These are phyloP conservation scores for Dipodomys ordii DNA, from an alignment of 2,113 vertebrate genomes.

Conservation along the genomic window DNA sequence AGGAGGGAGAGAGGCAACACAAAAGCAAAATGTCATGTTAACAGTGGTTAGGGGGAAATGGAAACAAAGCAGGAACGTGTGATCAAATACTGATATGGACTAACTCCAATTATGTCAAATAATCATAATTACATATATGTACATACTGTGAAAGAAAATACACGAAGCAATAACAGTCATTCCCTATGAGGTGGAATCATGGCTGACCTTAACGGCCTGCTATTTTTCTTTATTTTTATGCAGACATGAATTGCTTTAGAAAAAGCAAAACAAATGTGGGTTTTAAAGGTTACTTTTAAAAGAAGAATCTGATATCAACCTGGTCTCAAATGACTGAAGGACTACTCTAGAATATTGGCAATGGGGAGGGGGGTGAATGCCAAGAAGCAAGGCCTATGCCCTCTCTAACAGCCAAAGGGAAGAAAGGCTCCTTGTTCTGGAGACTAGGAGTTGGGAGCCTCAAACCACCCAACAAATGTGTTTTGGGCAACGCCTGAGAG, in stretches of 20 bases:
- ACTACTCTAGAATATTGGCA: neutral
- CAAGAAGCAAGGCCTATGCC: neutral
- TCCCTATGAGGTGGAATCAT: neutral
- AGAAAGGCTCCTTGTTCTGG: neutral
- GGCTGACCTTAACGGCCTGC: neutral
- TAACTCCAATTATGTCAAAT: neutral
- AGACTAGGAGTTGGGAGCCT: neutral
- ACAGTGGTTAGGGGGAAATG: neutral
- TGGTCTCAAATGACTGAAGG: neutral
- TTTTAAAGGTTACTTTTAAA: neutral
- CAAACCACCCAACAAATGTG: neutral
- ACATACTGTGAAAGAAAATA: neutral
- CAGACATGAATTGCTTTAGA: slow-evolving; percentile 1
- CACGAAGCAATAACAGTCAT: neutral
- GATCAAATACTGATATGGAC: neutral
- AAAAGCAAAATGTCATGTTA: neutral
- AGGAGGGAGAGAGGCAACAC: no score
- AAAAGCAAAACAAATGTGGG: slow-evolving; percentile 1
- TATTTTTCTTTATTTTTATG: neutral
- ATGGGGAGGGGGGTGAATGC: neutral
- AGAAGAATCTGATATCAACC: neutral
- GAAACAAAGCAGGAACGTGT: neutral
- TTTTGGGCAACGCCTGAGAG: neutral
- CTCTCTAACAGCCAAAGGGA: neutral
- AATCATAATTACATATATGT: fast-evolving